A percentile compares a stretch with the other conserved stretches of the same genome.
These are phyloP conservation scores for Strix aluco DNA, from an alignment of 2,113 vertebrate genomes.

Conservation along the genomic window DNA sequence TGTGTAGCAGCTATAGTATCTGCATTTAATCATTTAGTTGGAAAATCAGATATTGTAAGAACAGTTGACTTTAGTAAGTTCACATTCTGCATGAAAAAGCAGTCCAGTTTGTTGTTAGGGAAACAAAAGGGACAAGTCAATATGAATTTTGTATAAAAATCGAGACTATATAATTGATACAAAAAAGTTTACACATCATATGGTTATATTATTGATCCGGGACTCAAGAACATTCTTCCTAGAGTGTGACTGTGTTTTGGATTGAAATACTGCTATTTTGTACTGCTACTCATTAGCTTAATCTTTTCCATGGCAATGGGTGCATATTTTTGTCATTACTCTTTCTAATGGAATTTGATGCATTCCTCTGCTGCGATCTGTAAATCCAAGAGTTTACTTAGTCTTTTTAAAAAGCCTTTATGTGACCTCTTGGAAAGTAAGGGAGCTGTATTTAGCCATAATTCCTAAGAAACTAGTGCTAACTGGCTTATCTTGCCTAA, in stretches of 20 bases:
- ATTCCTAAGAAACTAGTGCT: background rate
- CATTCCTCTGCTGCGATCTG: background rate
- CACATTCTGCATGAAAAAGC: background rate
- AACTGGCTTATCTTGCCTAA: background rate
- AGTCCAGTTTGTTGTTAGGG: background rate
- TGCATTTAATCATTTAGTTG: background rate
- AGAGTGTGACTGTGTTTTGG: background rate
- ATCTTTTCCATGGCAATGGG: background rate
- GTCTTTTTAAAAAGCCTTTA: background rate
- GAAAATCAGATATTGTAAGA: background rate
- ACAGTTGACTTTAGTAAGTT: background rate
- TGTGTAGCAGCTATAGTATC: background rate
- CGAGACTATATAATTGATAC: background rate
- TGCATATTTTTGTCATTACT: background rate
- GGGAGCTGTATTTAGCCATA: background rate
- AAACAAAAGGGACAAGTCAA: background rate
- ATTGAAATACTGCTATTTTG: background rate
- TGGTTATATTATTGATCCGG: background rate
- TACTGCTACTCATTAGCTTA: background rate
- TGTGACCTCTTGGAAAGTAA: background rate
- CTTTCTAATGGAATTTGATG: background rate
- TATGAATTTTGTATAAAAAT: background rate
- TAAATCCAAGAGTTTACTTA: background rate
- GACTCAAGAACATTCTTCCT: background rate
- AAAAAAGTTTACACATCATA: background rate